A percentile compares a stretch with the other conserved stretches of the same genome.
Evolutionary conservation across 2,797 vertebrate genomes (phyloP).

Genomic region (Microhierax caerulescens): DNA sequence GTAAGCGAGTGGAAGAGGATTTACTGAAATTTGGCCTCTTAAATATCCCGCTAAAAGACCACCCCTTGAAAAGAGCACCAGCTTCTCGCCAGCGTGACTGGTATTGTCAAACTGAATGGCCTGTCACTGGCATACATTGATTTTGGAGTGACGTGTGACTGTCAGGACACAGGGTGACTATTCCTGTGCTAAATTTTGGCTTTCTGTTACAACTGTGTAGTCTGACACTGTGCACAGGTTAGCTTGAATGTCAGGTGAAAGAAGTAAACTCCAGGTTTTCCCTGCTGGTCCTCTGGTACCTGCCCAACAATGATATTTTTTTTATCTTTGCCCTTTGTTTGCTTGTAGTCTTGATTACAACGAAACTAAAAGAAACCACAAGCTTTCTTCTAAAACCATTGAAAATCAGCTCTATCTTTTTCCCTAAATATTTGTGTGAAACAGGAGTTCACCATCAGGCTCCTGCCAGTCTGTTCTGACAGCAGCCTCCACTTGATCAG

Average conservation of each 20-base stretch:
- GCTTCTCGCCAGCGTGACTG: not conserved
- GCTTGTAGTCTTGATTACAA: not conserved
- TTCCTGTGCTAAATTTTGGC: not conserved
- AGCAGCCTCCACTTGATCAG: not conserved
- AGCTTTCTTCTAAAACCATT: not conserved
- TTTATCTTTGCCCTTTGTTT: not conserved
- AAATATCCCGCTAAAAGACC: not conserved
- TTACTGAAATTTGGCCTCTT: not conserved
- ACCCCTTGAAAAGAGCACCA: not conserved
- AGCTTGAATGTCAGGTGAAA: not conserved
- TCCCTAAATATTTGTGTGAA: not conserved
- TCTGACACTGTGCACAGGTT: not conserved
- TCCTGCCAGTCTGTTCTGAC: not conserved
- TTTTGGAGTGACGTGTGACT: not conserved
- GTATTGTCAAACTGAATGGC: not conserved
- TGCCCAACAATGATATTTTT: not conserved
- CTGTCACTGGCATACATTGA: not conserved
- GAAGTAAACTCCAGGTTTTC: not conserved
- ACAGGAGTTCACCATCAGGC: not conserved
- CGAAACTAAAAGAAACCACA: not conserved
- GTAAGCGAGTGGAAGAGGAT: slow-evolving; percentile 62
- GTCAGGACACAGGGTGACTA: not conserved
- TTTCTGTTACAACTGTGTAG: not conserved
- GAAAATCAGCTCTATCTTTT: not conserved
- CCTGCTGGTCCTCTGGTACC: not conserved